phyloP scores from a whole-genome alignment of 2,113 vertebrate genomes.

The Oryzias curvinotus region DNA sequence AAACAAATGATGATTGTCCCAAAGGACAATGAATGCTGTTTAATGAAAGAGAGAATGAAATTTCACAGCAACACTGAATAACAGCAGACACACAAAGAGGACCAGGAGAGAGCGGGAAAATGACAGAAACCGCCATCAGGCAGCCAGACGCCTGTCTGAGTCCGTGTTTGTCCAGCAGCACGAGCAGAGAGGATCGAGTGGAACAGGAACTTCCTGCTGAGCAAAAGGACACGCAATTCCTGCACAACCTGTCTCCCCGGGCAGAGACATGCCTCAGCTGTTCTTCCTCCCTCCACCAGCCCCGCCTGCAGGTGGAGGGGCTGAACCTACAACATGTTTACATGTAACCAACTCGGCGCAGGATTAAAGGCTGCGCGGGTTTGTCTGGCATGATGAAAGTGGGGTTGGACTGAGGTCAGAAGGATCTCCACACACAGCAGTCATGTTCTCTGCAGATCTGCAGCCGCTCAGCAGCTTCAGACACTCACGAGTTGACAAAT shows the following conservation, averaged over 20 bases:
- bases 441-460: slow-evolving; percentile 1
- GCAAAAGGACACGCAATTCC: slow-evolving; percentile 54
- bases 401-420: slow-evolving; percentile 22
- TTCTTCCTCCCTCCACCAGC: not conserved
- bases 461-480: too few species aligned
- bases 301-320: not conserved
- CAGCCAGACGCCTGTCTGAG: slow-evolving; percentile 9
- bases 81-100: too few species aligned
- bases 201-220: slow-evolving; percentile 69
- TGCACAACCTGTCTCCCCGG: slow-evolving; percentile 28
- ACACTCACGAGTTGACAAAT: too few species aligned
- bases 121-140: too few species aligned
- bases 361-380: too few species aligned
- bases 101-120: too few species aligned
- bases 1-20: too few species aligned
- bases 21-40: too few species aligned
- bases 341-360: too few species aligned
- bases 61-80: too few species aligned
- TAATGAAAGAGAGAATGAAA: too few species aligned
- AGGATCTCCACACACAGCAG: slow-evolving; percentile 13
- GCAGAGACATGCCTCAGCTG: slow-evolving; percentile 23
- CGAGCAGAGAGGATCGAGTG: slow-evolving; percentile 52
- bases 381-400: not conserved
- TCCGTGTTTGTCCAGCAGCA: slow-evolving; percentile 58
- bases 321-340: not conserved